A percentile compares a stretch with the other conserved stretches of the same genome.
phyloP scores from a whole-genome alignment of 2,113 vertebrate genomes.

The Capricornis sumatraensis region DNA sequence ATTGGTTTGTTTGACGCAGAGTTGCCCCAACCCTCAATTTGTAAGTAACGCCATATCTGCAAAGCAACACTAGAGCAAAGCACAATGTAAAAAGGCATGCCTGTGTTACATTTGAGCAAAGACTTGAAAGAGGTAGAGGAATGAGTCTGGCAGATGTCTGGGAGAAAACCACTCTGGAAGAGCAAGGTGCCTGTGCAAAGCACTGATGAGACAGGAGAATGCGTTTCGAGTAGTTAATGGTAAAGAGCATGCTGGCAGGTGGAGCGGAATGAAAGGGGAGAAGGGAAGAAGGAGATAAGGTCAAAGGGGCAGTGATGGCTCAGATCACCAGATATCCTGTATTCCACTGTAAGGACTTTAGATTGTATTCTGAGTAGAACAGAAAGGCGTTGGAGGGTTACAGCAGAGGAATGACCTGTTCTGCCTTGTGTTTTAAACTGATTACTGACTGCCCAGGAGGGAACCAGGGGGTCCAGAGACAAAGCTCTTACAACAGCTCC shows the following conservation, averaged over 20 bases:
- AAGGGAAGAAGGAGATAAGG: background rate
- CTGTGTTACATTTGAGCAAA: background rate
- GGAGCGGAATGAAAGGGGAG: background rate
- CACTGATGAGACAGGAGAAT: background rate
- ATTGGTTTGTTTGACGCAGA: rapidly evolving
- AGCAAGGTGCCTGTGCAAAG: background rate
- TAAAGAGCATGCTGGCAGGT: background rate
- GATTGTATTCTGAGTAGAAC: background rate
- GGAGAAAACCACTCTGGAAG: background rate
- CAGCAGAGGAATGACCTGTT: background rate
- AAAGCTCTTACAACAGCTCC: background rate
- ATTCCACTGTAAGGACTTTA: background rate
- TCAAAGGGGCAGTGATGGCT: background rate
- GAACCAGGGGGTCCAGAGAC: background rate
- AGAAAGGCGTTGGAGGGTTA: background rate
- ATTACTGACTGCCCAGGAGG: background rate
- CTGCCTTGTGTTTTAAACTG: background rate
- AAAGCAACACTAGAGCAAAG: background rate
- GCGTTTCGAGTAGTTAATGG: background rate
- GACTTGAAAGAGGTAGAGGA: background rate
- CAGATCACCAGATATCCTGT: background rate
- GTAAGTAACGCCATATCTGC: rapidly evolving
- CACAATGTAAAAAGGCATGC: background rate
- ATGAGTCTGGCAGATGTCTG: background rate
- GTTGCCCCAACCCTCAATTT: background rate